Conservation (phyloP, 37 sponge, comb jelly and placozoan species). For the Spongilla lacustris region DNA sequence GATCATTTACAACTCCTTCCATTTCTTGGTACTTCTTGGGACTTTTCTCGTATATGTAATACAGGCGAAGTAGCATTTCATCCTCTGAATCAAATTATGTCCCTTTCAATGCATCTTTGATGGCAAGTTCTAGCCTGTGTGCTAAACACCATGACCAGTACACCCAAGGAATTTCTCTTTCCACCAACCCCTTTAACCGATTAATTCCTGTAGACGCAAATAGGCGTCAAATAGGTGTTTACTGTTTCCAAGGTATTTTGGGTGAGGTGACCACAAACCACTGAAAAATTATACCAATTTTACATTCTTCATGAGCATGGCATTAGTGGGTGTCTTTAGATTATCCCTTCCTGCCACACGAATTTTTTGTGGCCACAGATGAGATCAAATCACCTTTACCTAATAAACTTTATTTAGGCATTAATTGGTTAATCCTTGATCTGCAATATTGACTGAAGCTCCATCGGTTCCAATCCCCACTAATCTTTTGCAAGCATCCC, state of each 20-base stretch:
- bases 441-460: conserved; percentile 58
- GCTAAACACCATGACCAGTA: conserved; percentile 77
- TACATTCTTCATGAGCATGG: too few species aligned
- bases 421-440: too few species aligned
- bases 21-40: conserved; percentile 49
- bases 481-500: conserved; percentile 29
- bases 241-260: too few species aligned
- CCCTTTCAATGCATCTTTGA: conserved; percentile 53
- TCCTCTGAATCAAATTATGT: conserved; percentile 44
- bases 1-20: conserved; percentile 39
- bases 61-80: conserved; percentile 35
- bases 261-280: too few species aligned
- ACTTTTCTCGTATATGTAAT: conserved; percentile 51
- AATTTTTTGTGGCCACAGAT: too few species aligned
- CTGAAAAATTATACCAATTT: too few species aligned
- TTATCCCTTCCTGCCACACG: too few species aligned
- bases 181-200: conserved; percentile 66
- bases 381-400: too few species aligned
- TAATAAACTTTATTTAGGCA: too few species aligned
- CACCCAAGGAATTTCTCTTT: conserved; percentile 47
- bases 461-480: conserved; percentile 67
- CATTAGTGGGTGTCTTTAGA: too few species aligned
- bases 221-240: too few species aligned
- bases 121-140: conserved; percentile 50
- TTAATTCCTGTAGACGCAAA: too few species aligned